A percentile compares a stretch with the other conserved stretches of the same genome.
Evolutionary conservation across 1,140 invertebrate genomes (phyloP).

Genomic region (Lamellibrachia luymesi): DNA sequence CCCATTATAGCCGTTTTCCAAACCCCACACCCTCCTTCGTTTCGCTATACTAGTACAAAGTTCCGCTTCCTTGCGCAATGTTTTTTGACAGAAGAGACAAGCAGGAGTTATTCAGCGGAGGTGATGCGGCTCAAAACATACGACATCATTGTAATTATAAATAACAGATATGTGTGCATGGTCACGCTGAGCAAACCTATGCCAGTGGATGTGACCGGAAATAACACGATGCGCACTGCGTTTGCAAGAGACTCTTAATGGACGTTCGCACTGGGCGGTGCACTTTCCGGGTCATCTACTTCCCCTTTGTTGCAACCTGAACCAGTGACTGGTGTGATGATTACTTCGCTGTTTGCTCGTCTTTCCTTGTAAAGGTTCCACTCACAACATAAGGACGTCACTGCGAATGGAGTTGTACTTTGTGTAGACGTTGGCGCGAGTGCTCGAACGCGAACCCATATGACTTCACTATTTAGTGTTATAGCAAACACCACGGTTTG

Average conservation of each 20-base stretch:
- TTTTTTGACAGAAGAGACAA: not conserved
- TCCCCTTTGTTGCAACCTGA: not conserved
- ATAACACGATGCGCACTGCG: not conserved
- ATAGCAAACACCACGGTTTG: too few relatives aligned
- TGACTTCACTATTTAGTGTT: too few relatives aligned
- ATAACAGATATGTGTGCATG: not conserved
- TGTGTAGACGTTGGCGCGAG: not conserved
- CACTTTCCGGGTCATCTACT: not conserved
- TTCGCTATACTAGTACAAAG: too few relatives aligned
- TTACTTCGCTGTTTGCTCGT: not conserved
- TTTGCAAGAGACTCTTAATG: not conserved
- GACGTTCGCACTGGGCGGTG: not conserved
- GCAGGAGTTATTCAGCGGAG: not conserved
- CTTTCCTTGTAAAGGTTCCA: not conserved
- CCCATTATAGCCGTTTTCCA: not conserved
- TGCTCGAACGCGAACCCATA: not conserved
- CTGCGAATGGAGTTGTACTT: not conserved
- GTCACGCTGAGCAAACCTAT: not conserved
- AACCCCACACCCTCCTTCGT: too few relatives aligned
- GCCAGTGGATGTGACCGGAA: not conserved
- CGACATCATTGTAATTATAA: not conserved
- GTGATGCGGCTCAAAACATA: not conserved
- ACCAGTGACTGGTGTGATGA: not conserved
- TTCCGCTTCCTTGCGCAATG: too few relatives aligned
- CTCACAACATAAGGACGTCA: not conserved